Evolutionary conservation across 2,113 vertebrate genomes (phyloP).

Genomic region (Phaetusa simplex): DNA sequence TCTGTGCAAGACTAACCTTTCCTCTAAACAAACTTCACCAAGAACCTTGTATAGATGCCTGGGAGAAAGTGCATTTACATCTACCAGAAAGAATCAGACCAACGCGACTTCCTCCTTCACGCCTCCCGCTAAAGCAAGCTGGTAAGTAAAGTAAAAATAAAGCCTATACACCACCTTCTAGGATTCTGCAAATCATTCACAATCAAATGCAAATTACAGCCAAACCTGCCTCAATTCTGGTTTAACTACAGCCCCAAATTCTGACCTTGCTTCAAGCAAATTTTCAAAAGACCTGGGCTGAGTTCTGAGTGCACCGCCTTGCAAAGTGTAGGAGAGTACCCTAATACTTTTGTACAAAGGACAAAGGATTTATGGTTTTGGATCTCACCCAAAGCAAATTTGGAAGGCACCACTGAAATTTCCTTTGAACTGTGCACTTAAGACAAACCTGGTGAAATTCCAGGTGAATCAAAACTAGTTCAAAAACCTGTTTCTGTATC

Average conservation of each 20-base stretch:
- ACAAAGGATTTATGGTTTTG: not conserved
- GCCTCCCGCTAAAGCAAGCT: not conserved
- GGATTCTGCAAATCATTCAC: not conserved
- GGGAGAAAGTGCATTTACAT: not conserved
- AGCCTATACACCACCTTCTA: not conserved
- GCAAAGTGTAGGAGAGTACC: not conserved
- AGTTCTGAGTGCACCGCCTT: not conserved
- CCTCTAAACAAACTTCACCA: not conserved
- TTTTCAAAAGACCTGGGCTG: not conserved
- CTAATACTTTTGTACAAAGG: not conserved
- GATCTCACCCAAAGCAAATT: not conserved
- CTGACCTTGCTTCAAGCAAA: constrained; percentile 4
- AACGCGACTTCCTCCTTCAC: not conserved
- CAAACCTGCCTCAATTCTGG: not conserved
- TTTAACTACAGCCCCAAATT: not conserved
- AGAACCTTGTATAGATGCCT: not conserved
- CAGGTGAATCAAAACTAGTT: not conserved
- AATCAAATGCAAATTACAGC: not conserved
- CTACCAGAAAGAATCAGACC: not conserved
- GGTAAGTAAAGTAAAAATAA: not conserved
- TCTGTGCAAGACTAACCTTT: not conserved
- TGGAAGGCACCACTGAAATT: not conserved
- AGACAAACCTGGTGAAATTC: not conserved
- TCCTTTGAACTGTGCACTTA: constrained; percentile 21
- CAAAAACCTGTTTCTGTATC: not conserved